phyloP scores from a whole-genome alignment of 2,113 vertebrate species.

The Strigops habroptila region DNA sequence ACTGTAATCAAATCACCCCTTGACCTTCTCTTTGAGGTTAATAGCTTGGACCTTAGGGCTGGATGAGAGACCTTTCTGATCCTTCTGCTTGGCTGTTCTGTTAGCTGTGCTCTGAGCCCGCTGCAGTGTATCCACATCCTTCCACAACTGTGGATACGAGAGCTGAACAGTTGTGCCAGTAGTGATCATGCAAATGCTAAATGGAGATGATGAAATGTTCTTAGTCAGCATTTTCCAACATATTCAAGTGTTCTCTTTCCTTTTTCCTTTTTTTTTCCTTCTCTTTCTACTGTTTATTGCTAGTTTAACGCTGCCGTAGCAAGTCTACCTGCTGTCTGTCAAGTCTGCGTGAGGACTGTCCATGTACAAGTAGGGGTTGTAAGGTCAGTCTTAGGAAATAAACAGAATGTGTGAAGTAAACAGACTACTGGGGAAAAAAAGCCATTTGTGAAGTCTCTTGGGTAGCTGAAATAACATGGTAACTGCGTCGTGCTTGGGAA shows the following conservation, averaged over 20 bases:
- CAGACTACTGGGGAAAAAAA: background rate
- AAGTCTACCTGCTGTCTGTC: background rate
- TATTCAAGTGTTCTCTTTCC: background rate
- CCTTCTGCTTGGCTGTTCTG: background rate
- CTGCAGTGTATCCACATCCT: background rate
- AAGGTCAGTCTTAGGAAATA: background rate
- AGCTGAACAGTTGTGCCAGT: background rate
- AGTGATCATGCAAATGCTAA: background rate
- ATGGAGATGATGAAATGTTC: background rate
- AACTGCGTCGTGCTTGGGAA: background rate
- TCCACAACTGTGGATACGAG: rapidly evolving
- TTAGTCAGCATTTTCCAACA: background rate
- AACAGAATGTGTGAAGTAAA: background rate
- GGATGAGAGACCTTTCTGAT: background rate
- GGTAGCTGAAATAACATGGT: background rate
- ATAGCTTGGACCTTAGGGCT: rapidly evolving
- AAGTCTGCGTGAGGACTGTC: background rate
- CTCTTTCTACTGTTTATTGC: background rate
- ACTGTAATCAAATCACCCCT: background rate
- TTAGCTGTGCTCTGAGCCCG: background rate
- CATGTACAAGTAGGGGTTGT: background rate
- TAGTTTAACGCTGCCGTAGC: background rate
- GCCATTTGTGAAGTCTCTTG: background rate
- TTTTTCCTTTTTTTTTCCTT: background rate
- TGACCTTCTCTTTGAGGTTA: background rate